phyloP scores from a whole-genome alignment of 2,797 vertebrate species.

The Odontamblyopus lacepedii region DNA sequence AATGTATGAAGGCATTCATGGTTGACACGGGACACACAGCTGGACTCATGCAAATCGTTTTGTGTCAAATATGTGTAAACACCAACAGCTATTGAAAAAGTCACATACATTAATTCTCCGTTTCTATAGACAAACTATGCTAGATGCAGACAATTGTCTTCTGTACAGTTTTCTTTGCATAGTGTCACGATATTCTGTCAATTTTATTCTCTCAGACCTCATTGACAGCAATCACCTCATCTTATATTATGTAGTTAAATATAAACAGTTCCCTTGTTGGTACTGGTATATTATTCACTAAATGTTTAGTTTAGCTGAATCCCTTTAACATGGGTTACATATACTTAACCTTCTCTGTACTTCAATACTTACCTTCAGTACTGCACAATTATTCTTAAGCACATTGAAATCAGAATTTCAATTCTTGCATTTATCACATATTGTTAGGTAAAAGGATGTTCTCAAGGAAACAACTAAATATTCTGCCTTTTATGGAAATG shows the following conservation, averaged over 20 bases:
- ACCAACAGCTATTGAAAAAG: not conserved
- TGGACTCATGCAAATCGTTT: slow-evolving; percentile 18
- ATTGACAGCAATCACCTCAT: no score
- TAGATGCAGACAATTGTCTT: not conserved
- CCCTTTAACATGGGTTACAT: no score
- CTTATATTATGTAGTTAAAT: no score
- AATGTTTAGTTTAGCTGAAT: no score
- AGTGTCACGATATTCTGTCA: no score
- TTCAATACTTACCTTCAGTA: no score
- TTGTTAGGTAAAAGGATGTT: not conserved
- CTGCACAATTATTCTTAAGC: not conserved
- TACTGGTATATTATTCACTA: no score
- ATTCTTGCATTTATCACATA: not conserved
- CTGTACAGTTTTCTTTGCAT: not conserved
- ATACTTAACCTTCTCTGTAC: no score
- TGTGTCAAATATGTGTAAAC: slow-evolving; percentile 5
- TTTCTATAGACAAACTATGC: not conserved
- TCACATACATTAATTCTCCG: not conserved
- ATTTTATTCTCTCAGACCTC: no score
- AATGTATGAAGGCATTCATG: slow-evolving; percentile 68
- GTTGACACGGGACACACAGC: slow-evolving; percentile 30
- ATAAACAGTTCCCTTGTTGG: no score
- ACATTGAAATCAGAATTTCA: not conserved
- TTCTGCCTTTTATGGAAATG: not conserved
- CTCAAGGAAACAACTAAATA: not conserved